Percentiles rank a stretch among this genome's conserved stretches.
Conservation (phyloP, 2,888 invertebrate genomes). For the Mantis religiosa region DNA sequence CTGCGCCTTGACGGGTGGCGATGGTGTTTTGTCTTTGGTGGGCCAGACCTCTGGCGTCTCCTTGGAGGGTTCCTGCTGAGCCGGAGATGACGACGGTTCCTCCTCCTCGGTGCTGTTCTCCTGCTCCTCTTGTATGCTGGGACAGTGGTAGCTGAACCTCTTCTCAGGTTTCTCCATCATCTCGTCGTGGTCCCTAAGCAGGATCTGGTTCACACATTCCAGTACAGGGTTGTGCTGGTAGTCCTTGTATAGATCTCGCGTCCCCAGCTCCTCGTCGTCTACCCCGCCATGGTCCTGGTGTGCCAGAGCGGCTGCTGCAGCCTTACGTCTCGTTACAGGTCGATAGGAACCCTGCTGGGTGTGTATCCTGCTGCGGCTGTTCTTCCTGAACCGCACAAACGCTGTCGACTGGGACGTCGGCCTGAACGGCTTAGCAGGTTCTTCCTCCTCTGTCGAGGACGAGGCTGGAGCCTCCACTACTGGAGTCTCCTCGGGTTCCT, state of each 20-base stretch:
- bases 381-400: constrained; percentile 21
- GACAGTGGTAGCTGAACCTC: constrained; percentile 8
- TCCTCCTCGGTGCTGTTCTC: constrained; percentile 24
- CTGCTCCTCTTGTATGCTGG: constrained; percentile 33
- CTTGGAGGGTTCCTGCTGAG: constrained; percentile 17
- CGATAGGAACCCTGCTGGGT: constrained; percentile 35
- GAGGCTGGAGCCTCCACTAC: not conserved
- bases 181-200: constrained; percentile 58
- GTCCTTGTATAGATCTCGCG: constrained; percentile 33
- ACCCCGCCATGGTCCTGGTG: constrained; percentile 43
- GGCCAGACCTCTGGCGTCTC: constrained; percentile 18
- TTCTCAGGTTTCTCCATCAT: constrained; percentile 46
- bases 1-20: constrained; percentile 27
- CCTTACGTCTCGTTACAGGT: constrained; percentile 50
- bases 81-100: constrained; percentile 31
- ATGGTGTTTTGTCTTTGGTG: constrained; percentile 22
- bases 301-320: constrained; percentile 38
- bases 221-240: constrained; percentile 79
- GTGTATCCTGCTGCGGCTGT: not conserved
- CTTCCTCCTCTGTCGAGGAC: not conserved
- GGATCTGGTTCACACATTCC: constrained; percentile 81
- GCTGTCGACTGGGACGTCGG: constrained; percentile 10
- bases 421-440: not conserved
- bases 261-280: constrained; percentile 45
- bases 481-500: not conserved